A percentile compares a stretch with the other conserved stretches of the same genome.
Evolutionary conservation across 2,888 invertebrate genomes (phyloP).

Genomic region (Xestobium rufovillosum): DNA sequence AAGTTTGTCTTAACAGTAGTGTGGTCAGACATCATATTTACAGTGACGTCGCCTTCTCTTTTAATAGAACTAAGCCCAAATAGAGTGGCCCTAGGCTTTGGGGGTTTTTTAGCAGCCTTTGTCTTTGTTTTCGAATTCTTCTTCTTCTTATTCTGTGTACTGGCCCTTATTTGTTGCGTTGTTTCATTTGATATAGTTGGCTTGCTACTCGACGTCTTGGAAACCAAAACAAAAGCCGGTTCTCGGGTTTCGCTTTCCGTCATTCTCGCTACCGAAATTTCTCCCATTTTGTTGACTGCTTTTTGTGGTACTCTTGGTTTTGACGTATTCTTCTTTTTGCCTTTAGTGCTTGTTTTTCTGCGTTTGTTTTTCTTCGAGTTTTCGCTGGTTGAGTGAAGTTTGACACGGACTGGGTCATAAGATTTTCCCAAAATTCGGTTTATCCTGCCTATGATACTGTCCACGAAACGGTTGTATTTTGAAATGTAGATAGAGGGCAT

Average conservation of each 20-base stretch:
- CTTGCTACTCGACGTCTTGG: constrained; percentile 29
- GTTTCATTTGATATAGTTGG: constrained; percentile 21
- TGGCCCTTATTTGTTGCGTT: constrained; percentile 24
- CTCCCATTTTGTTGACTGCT: constrained; percentile 37
- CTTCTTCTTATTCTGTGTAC: constrained; percentile 31
- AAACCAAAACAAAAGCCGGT: constrained; percentile 38
- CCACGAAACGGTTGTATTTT: constrained; percentile 80
- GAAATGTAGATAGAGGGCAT: constrained; percentile 67
- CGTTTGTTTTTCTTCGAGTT: constrained; percentile 49
- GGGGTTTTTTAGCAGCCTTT: constrained; percentile 46
- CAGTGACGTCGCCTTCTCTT: constrained; percentile 72
- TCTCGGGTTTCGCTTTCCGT: constrained; percentile 34
- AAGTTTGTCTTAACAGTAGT: constrained; percentile 80
- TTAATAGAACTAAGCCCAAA: constrained; percentile 73
- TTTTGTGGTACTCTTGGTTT: constrained; percentile 27
- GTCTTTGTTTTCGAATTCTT: constrained; percentile 42
- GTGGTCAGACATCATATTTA: constrained; percentile 70
- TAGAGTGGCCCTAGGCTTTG: constrained; percentile 68
- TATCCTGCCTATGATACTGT: constrained; percentile 73
- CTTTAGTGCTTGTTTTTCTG: constrained; percentile 42
- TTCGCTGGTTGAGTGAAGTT: constrained; percentile 52
- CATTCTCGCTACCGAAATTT: constrained; percentile 33
- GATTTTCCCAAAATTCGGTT: constrained; percentile 71
- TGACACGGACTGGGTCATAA: constrained; percentile 80
- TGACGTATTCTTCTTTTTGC: constrained; percentile 30